Evolutionary conservation across 2,797 vertebrate species (phyloP).

Genomic region (Varecia variegata): DNA sequence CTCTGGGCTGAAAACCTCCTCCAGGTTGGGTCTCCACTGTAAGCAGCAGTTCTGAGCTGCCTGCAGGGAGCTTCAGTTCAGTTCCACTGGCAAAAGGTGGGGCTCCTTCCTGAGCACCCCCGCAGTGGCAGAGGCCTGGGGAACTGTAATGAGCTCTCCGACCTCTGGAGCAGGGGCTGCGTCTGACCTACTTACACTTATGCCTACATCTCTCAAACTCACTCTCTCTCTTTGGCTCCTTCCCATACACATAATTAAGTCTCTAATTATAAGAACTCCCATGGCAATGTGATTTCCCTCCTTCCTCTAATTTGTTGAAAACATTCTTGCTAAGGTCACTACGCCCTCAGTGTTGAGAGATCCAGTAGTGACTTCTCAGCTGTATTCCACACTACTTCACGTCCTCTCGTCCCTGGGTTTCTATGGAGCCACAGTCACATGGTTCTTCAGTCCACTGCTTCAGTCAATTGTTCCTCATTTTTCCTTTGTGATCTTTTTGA

Average conservation of each 20-base stretch:
- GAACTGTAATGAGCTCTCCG: background rate
- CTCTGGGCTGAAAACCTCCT: background rate
- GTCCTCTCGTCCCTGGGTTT: background rate
- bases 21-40: background rate
- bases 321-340: conserved; percentile 21
- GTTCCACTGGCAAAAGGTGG: background rate
- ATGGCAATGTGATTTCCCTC: background rate
- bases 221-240: background rate
- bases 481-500: background rate
- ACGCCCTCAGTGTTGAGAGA: background rate
- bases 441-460: background rate
- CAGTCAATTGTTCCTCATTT: background rate
- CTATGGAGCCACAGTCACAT: background rate
- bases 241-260: conserved; percentile 35
- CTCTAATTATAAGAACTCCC: conserved; percentile 44
- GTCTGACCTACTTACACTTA: background rate
- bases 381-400: background rate
- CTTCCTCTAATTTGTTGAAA: conserved; percentile 1
- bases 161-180: background rate
- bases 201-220: background rate
- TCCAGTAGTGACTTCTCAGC: background rate
- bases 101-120: no score
- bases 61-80: background rate
- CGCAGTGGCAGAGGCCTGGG: background rate
- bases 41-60: background rate